phyloP scores from a whole-genome alignment of 2,113 vertebrate species.

The Peucedramus taeniatus region DNA sequence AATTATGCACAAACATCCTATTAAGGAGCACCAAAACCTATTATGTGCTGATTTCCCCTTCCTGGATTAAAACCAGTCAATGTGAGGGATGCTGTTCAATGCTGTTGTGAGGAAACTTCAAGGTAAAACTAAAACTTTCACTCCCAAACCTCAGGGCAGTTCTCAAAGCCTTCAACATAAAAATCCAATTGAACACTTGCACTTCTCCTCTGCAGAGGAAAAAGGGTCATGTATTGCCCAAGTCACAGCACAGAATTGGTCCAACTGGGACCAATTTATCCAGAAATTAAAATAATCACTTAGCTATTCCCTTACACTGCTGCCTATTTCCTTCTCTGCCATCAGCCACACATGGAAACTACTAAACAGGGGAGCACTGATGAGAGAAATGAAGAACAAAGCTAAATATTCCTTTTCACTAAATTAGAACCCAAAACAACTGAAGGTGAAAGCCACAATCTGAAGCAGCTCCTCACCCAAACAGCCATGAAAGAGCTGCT shows the following conservation, averaged over 20 bases:
- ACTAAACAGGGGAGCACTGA: neutral
- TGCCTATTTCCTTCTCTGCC: neutral
- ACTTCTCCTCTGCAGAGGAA: neutral
- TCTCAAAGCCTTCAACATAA: neutral
- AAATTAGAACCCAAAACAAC: neutral
- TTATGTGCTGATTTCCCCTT: neutral
- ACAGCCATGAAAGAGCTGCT: neutral
- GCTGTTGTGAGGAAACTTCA: neutral
- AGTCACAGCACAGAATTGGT: neutral
- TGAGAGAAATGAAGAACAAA: neutral
- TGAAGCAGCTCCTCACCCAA: neutral
- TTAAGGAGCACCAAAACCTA: neutral
- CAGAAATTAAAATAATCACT: neutral
- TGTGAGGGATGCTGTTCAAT: neutral
- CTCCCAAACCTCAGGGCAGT: neutral
- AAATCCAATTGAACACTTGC: neutral
- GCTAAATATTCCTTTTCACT: neutral
- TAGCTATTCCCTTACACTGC: neutral
- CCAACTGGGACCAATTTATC: neutral
- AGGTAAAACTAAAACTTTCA: neutral
- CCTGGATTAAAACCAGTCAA: neutral
- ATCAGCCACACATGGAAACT: neutral
- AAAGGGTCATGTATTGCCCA: neutral
- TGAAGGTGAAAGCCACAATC: neutral
- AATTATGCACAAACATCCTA: neutral